Evolutionary conservation across 2,888 invertebrate genomes (phyloP), one percentile per base, ranked within the genome.

Genomic region (Tinea pellionella): DNA sequence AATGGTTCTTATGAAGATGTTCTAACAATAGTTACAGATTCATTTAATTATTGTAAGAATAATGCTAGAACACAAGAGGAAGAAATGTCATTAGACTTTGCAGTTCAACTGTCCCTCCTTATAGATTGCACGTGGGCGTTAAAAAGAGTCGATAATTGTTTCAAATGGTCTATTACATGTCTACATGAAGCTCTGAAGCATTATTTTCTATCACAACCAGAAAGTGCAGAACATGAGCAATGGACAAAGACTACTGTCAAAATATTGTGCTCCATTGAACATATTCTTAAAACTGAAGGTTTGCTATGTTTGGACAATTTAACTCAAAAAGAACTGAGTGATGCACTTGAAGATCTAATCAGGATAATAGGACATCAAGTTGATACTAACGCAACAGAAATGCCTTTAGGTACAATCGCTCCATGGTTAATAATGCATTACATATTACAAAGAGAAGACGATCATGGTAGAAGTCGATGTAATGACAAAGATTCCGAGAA

Each of bases 391-490:
- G 82, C 88, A 24, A 78, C 89, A 30, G 92, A 91, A 63, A 87
- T 90, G 78, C 92, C 93, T 0, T 88, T 95, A 60, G 91, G 92
- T 62, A 91, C 92, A 12, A 90, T 94, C 12, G 78, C 90, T 3
- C 94, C 96, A 4, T 96, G 96, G 96, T 92, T 96, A 61, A 82
- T 97, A 61, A 84, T 97, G 66, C 94, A 96, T 80, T 92, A 92
- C 67, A 89, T 96, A 64, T 82, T 96, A 59, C 90, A 93, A 70
- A 89, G 92, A 68, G 92, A 93, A 66, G 93, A 93, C 70, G 92
- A 93, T 67, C 89, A 90, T 65, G 90, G 90, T 47, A 89, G 92
- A 63, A 89, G 90, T 0, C 88, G 87, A 61, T 69, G 77, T 55
- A 68, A 64, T 57, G 78, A 80, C 16, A 74, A 69, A 62, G 88